Conservation (phyloP, 2,797 vertebrate genomes). For the Ambastaia sidthimunki region DNA sequence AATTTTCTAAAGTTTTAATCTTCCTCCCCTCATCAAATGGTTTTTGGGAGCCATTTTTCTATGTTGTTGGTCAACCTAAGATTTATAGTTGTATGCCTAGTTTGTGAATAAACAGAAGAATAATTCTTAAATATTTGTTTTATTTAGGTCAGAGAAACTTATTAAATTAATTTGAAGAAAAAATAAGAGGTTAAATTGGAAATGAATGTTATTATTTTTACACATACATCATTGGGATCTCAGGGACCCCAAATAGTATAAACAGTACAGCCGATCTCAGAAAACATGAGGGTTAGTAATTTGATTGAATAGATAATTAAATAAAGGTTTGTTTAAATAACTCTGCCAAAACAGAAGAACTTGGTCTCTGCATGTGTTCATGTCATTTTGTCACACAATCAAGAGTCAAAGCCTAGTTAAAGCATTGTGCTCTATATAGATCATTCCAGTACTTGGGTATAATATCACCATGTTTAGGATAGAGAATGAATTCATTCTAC, state of each 20-base stretch:
- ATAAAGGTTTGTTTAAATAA: conserved; percentile 12
- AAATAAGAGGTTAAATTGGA: neutral
- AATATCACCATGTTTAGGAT: conserved; percentile 3
- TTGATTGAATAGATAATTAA: neutral
- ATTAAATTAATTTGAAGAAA: neutral
- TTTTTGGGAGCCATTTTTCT: too few species aligned
- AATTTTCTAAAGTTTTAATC: too few species aligned
- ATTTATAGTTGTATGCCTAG: neutral
- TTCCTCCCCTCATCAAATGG: too few species aligned
- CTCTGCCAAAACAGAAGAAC: neutral
- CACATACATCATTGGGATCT: neutral
- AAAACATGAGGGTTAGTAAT: neutral
- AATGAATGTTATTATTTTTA: neutral
- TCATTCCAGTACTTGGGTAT: neutral
- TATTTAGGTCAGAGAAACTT: neutral
- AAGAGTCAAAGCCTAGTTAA: conserved; percentile 4
- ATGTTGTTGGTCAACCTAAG: neutral
- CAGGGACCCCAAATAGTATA: neutral
- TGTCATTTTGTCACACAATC: conserved; percentile 27
- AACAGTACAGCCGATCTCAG: neutral
- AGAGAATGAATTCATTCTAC: conserved; percentile 4
- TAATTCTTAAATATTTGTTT: neutral
- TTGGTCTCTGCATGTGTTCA: neutral
- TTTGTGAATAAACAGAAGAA: neutral
- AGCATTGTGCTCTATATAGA: neutral